phyloP scores from a whole-genome alignment of 2,888 invertebrate species.

The Acronicta leporina region DNA sequence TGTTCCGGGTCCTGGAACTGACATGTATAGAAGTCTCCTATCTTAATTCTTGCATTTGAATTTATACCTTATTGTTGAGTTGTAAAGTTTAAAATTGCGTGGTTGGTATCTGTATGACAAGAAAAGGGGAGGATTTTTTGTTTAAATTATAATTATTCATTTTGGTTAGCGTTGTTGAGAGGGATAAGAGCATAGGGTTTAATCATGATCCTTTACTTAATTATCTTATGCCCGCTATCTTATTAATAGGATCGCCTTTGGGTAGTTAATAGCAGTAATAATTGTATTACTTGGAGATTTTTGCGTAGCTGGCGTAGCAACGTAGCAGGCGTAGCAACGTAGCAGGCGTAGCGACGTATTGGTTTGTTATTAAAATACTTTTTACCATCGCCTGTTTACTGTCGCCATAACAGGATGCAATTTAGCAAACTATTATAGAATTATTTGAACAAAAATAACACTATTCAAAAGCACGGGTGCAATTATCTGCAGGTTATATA shows the following conservation, averaged over 20 bases:
- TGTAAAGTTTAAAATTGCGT: slow-evolving; percentile 24
- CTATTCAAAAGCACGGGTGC: too few species aligned
- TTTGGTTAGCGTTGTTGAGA: slow-evolving; percentile 43
- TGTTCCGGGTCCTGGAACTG: slow-evolving; percentile 56
- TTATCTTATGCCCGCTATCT: slow-evolving; percentile 45
- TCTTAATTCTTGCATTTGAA: slow-evolving; percentile 23
- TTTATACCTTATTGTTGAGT: slow-evolving; percentile 23
- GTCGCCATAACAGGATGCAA: too few species aligned
- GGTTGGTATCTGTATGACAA: slow-evolving; percentile 26
- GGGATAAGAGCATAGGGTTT: slow-evolving; percentile 46
- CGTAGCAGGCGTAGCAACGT: slow-evolving; percentile 28
- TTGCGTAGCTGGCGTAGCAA: slow-evolving; percentile 16
- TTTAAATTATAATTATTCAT: slow-evolving; percentile 59
- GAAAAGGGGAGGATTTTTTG: slow-evolving; percentile 55
- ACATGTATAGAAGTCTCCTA: slow-evolving; percentile 57
- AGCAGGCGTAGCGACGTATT: too few species aligned
- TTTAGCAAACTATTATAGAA: too few species aligned
- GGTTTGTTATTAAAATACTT: too few species aligned
- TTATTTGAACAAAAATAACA: too few species aligned
- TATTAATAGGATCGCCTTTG: slow-evolving; percentile 24
- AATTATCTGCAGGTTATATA: too few species aligned
- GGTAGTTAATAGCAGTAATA: slow-evolving; percentile 12
- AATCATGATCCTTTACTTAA: slow-evolving; percentile 47
- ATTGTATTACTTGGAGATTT: slow-evolving; percentile 10
- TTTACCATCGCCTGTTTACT: too few species aligned